Evolutionary conservation across 2,797 vertebrate species (phyloP).

Genomic region (Neosilurus mollespiculum): DNA sequence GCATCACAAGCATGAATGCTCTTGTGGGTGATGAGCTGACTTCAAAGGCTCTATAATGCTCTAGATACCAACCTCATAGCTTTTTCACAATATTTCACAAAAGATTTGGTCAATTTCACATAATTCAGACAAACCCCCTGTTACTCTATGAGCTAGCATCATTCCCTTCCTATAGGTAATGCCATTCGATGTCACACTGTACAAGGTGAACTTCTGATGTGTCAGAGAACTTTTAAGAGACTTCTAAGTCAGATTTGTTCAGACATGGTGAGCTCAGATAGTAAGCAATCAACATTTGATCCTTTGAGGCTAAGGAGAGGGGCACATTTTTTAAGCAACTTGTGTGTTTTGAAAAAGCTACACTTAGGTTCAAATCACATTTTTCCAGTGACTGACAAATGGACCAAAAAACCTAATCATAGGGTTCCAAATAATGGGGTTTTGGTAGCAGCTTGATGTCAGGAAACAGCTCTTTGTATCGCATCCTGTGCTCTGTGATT

Average conservation of each 20-base stretch:
- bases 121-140: not conserved
- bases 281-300: not conserved
- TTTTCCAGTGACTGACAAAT: too few species aligned
- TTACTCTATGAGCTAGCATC: not conserved
- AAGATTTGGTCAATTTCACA: not conserved
- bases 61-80: not conserved
- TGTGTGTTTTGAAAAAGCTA: not conserved
- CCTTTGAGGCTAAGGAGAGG: not conserved
- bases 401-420: not conserved
- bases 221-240: not conserved
- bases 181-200: not conserved
- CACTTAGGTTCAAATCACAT: too few species aligned
- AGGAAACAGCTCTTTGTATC: constrained; percentile 33
- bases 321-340: not conserved
- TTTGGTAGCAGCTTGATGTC: not conserved
- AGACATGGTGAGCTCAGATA: not conserved
- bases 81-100: not conserved
- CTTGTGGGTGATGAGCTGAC: not conserved
- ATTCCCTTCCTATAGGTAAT: not conserved
- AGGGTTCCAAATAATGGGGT: not conserved
- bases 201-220: not conserved
- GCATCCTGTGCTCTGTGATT: constrained; percentile 19
- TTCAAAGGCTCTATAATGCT: not conserved
- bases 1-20: not conserved
- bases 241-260: not conserved